Evolutionary conservation across 2,888 invertebrate species (phyloP).

Genomic region (Yponomeuta cagnagella): DNA sequence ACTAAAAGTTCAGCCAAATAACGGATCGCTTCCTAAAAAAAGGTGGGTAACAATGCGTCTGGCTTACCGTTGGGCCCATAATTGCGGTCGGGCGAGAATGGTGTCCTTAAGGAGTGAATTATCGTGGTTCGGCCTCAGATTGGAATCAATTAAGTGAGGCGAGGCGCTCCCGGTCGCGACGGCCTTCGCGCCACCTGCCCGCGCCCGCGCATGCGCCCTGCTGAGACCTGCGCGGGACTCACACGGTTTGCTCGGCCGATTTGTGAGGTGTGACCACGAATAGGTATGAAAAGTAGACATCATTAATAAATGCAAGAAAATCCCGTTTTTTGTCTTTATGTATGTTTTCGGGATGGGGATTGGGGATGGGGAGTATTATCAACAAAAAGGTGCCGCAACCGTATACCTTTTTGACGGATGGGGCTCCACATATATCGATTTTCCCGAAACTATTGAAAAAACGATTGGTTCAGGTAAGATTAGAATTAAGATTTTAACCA

Average conservation of each 20-base stretch:
- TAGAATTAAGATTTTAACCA: too few species aligned
- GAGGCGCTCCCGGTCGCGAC: slow-evolving; percentile 53
- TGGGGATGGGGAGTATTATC: too few species aligned
- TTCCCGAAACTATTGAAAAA: too few species aligned
- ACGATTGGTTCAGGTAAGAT: too few species aligned
- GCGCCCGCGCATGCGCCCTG: slow-evolving; percentile 20
- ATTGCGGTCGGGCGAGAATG: slow-evolving; percentile 45
- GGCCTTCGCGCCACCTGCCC: slow-evolving; percentile 67
- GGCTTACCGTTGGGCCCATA: slow-evolving; percentile 42
- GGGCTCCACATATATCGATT: too few species aligned
- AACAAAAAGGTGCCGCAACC: too few species aligned
- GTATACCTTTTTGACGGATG: too few species aligned
- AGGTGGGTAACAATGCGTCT: slow-evolving; percentile 6
- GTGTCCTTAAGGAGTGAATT: slow-evolving; percentile 48
- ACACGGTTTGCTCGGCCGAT: neutral
- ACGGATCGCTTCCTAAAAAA: slow-evolving; percentile 13
- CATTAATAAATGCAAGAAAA: too few species aligned
- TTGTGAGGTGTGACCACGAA: neutral
- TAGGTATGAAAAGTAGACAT: neutral
- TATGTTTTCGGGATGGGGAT: too few species aligned
- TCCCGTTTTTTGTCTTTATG: too few species aligned
- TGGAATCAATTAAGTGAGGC: slow-evolving; percentile 69
- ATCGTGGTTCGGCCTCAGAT: slow-evolving; percentile 57
- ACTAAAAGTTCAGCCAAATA: slow-evolving; percentile 18
- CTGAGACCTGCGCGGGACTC: slow-evolving; percentile 14